phyloP scores from a whole-genome alignment of 1,140 invertebrate genomes.

The Steinernema feltiae region DNA sequence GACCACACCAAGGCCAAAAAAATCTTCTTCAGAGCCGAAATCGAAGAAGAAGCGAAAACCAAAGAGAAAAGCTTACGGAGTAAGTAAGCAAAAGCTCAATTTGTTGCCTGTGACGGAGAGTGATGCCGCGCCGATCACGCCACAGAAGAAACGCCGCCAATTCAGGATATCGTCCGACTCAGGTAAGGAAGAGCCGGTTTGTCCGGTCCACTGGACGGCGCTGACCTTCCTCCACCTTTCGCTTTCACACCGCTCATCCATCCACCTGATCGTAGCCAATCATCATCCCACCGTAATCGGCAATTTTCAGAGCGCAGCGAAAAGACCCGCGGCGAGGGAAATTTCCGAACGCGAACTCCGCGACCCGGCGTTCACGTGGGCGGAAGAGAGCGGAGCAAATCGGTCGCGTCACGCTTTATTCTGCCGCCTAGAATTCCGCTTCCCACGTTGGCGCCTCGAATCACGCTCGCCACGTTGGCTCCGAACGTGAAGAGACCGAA shows the following conservation, averaged over 20 bases:
- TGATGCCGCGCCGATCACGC: background rate
- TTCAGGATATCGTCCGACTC: background rate
- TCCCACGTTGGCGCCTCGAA: background rate
- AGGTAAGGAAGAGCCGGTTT: background rate
- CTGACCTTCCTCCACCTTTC: too few relatives aligned
- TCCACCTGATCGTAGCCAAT: background rate
- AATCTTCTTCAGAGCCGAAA: background rate
- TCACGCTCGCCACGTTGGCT: background rate
- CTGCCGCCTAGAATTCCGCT: background rate
- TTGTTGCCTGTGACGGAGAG: background rate
- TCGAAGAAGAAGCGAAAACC: constrained; percentile 1
- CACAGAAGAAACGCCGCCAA: background rate
- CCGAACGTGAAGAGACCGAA: background rate
- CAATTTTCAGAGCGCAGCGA: background rate
- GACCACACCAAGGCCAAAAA: background rate
- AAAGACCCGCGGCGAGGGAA: background rate
- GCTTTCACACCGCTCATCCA: background rate
- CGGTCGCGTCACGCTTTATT: background rate
- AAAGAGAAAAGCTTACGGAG: background rate
- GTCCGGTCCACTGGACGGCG: too few relatives aligned
- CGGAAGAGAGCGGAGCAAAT: background rate
- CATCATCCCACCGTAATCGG: background rate
- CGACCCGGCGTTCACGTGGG: background rate
- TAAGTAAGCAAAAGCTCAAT: background rate
- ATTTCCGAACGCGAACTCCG: background rate